Evolutionary conservation across 2,888 invertebrate genomes (phyloP), one percentile per base, ranked within the genome.

Genomic region (Microctonus aethiopoides): DNA sequence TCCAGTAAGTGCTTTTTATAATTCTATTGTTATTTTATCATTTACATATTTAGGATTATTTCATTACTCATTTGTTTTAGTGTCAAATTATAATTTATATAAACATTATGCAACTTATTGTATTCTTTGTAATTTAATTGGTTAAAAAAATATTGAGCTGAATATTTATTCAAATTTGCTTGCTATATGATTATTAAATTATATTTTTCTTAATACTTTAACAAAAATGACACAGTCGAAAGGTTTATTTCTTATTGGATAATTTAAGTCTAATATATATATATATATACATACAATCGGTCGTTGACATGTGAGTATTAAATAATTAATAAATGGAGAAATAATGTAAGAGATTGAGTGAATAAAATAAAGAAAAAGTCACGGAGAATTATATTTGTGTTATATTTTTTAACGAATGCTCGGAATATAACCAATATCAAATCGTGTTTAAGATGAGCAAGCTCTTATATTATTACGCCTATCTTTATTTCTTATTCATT

Each of bases 1-100:
- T 6, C 88, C 87, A 83, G 88, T 89, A 75, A 86, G 85, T 79
- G 32, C 20, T 2, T 24, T 20, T 16, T 24, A 13, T 4, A 29
- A 51, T 52, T 16, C 51, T 29, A 51, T 1, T 46, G 20, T 51
- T 5, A 6, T 24, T 29, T n/a, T 52, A 6, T 22, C 11, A 60
- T 24, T 39, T 29, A 20, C 46, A 32, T 60, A 67, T 20, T 46
- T 9, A 11, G n/a, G 29, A 29, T 9, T 3, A n/a, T n/a, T 10
- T 22, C 9, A 57, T 22, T 22, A 4, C 4, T 62, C 2, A 51
- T n/a, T n/a, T n/a, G n/a, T n/a, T n/a, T n/a, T n/a, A n/a, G n/a
- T n/a, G n/a, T n/a, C n/a, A n/a, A n/a, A n/a, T n/a, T n/a, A n/a
- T n/a, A n/a, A n/a, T n/a, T n/a, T n/a, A n/a, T n/a, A n/a, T n/a